Evolutionary conservation across 2,888 invertebrate species (phyloP).

Genomic region (Leucoptera coffeella): DNA sequence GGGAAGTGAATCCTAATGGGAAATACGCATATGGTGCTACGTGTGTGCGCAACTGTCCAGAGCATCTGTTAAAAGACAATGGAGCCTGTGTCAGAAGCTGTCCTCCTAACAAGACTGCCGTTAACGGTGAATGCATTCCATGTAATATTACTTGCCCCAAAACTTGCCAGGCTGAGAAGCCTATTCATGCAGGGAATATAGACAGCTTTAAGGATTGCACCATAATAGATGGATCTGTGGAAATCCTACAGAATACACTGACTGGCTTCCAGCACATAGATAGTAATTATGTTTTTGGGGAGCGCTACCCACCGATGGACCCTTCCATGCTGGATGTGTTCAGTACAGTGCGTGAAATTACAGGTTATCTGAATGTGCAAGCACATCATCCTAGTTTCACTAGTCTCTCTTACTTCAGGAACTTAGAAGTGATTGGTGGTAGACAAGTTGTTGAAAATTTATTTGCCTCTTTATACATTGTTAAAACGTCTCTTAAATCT

Average conservation of each 20-base stretch:
- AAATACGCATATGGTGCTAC: constrained; percentile 96
- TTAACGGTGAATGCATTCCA: constrained; percentile 84
- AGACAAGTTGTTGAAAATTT: constrained; percentile 77
- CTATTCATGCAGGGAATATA: constrained; percentile 85
- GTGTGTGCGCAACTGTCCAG: constrained; percentile 93
- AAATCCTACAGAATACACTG: constrained; percentile 84
- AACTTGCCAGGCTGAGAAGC: constrained; percentile 73
- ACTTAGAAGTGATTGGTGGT: constrained; percentile 90
- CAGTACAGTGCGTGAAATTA: constrained; percentile 86
- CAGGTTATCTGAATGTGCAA: constrained; percentile 88
- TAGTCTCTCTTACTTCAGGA: constrained; percentile 86
- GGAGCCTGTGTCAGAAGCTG: constrained; percentile 93
- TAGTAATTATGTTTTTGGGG: constrained; percentile 76
- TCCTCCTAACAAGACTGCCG: constrained; percentile 81
- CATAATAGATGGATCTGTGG: constrained; percentile 87
- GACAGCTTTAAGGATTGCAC: constrained; percentile 87
- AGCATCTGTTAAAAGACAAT: constrained; percentile 85
- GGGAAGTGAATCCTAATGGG: constrained; percentile 88
- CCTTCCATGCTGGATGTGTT: constrained; percentile 82
- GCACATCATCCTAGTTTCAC: constrained; percentile 79
- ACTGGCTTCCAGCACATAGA: constrained; percentile 81
- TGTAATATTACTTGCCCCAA: constrained; percentile 96
- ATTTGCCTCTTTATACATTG: constrained; percentile 83
- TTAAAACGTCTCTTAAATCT: constrained; percentile 80
- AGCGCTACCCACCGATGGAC: constrained; percentile 73